Percentiles rank a stretch among this genome's conserved stretches.
Conservation (phyloP, 2,113 vertebrate species). For the Circaetus cinerascens region DNA sequence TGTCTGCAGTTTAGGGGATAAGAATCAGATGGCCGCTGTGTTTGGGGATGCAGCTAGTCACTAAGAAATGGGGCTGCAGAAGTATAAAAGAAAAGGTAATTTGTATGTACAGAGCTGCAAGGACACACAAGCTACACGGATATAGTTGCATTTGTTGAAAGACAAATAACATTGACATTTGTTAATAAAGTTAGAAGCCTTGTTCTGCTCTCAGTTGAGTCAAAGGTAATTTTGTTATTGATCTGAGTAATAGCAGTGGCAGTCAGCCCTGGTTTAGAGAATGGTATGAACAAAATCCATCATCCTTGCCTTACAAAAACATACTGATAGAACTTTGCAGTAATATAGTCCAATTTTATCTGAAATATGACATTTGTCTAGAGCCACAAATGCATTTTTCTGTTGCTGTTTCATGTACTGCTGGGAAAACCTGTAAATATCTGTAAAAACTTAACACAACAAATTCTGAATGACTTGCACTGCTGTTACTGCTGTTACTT, state of each 20-base stretch:
- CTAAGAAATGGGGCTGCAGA: neutral
- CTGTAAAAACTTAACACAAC: neutral
- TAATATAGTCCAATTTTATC: neutral
- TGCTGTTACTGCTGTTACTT: neutral
- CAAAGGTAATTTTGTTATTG: slow-evolving; percentile 24
- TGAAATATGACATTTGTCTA: neutral
- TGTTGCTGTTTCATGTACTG: neutral
- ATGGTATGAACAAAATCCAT: neutral
- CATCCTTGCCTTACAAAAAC: neutral
- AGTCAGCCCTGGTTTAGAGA: neutral
- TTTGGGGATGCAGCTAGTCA: neutral
- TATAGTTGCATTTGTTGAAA: neutral
- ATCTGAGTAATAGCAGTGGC: neutral
- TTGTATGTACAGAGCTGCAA: neutral
- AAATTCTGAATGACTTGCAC: neutral
- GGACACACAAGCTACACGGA: neutral
- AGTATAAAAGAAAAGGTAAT: neutral
- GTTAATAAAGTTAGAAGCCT: slow-evolving; percentile 9
- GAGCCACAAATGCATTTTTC: neutral
- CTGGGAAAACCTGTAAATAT: neutral
- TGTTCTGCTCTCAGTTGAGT: neutral
- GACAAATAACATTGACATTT: neutral
- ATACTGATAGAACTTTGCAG: neutral
- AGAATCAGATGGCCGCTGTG: neutral
- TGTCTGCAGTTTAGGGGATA: neutral